Conservation (phyloP, 2,888 invertebrate genomes). For the Lypha dubia region DNA sequence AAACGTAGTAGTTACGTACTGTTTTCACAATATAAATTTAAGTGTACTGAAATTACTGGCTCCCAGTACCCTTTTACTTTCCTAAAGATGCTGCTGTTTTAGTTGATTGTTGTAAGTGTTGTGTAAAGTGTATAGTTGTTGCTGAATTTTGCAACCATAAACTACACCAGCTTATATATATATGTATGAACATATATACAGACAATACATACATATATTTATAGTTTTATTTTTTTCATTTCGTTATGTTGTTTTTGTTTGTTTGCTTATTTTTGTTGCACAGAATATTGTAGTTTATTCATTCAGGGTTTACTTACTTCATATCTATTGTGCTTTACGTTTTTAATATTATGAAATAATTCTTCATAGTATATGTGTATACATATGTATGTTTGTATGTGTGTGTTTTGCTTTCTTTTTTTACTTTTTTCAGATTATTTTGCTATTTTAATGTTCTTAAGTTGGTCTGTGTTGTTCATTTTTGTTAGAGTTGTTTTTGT, state of each 20-base stretch:
- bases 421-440: slow-evolving; percentile 60
- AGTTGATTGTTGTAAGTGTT: slow-evolving; percentile 56
- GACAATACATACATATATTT: neutral
- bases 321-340: slow-evolving; percentile 46
- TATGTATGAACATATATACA: slow-evolving; percentile 2
- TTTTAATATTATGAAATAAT: slow-evolving; percentile 64
- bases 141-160: slow-evolving; percentile 51
- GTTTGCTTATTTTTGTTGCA: neutral
- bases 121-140: slow-evolving; percentile 46
- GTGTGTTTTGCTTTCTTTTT: neutral
- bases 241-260: slow-evolving; percentile 3
- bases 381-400: too few species aligned
- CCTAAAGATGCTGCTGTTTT: slow-evolving; percentile 69
- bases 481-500: slow-evolving; percentile 42
- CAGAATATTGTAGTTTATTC: slow-evolving; percentile 33
- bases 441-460: slow-evolving; percentile 66
- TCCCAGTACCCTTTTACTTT: slow-evolving; percentile 53
- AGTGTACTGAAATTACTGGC: slow-evolving; percentile 36
- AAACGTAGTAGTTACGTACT: slow-evolving; percentile 54
- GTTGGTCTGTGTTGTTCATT: slow-evolving; percentile 59
- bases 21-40: slow-evolving; percentile 52
- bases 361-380: slow-evolving; percentile 20
- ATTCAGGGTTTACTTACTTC: slow-evolving; percentile 55
- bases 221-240: slow-evolving; percentile 20
- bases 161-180: slow-evolving; percentile 58